Percentiles rank a stretch among this genome's conserved stretches.
Evolutionary conservation across 2,113 vertebrate genomes (phyloP).

Genomic region (Laterallus jamaicensis): DNA sequence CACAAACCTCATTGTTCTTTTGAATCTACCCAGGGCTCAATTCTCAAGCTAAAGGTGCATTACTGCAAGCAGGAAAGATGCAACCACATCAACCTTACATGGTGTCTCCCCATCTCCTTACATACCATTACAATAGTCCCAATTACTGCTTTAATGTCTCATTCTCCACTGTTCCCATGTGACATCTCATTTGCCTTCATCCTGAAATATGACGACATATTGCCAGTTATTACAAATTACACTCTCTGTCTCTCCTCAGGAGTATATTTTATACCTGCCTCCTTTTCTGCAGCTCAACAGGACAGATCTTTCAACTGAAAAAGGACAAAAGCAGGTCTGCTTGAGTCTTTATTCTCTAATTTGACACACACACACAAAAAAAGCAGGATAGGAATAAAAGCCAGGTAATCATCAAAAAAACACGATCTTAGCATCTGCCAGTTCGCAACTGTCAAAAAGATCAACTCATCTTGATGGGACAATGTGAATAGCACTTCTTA

Average conservation of each 20-base stretch:
- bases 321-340: not conserved
- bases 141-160: not conserved
- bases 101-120: not conserved
- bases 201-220: not conserved
- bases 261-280: not conserved
- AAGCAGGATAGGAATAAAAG: rapidly evolving
- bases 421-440: not conserved
- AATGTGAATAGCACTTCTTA: not conserved
- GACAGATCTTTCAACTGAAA: not conserved
- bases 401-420: not conserved
- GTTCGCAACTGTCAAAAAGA: not conserved
- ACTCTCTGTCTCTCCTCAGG: not conserved
- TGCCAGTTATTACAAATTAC: not conserved
- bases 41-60: not conserved
- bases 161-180: not conserved
- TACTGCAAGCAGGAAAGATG: not conserved
- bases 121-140: not conserved
- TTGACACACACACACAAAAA: not conserved
- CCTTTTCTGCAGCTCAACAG: not conserved
- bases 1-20: not conserved
- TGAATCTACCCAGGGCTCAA: not conserved
- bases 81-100: not conserved
- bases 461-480: not conserved
- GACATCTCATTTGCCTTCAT: not conserved
- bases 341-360: not conserved